Conservation (phyloP, 2,888 invertebrate species). For the Beris morrisii region DNA sequence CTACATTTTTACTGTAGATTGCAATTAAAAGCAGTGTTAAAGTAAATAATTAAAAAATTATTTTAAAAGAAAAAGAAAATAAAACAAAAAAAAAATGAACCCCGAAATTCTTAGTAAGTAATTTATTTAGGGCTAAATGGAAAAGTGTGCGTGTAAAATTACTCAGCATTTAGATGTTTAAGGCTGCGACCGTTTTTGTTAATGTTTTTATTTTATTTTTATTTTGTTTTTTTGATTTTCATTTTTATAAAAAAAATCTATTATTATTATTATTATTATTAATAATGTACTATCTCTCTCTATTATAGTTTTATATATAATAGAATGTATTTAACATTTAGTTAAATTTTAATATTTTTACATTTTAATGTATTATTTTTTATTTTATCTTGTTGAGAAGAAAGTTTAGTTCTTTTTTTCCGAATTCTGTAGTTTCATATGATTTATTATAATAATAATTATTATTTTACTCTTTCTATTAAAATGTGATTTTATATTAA, state of each 20-base stretch:
- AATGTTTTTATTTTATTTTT: conserved; percentile 24
- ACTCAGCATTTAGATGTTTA: conserved; percentile 28
- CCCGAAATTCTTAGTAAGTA: conserved; percentile 30
- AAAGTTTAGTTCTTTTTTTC: conserved; percentile 12
- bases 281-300: no score
- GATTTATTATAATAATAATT: conserved; percentile 14
- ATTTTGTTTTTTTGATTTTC: conserved; percentile 13
- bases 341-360: no score
- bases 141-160: conserved; percentile 29
- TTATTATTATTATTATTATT: no score
- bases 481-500: conserved; percentile 32
- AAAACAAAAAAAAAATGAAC: conserved; percentile 16
- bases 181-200: conserved; percentile 29
- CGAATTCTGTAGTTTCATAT: not conserved
- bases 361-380: not conserved
- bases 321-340: no score
- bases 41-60: conserved; percentile 21
- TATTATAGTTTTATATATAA: no score
- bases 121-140: conserved; percentile 30
- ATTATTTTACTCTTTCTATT: conserved; percentile 17
- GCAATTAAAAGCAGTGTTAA: conserved; percentile 6
- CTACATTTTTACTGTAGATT: conserved; percentile 31
- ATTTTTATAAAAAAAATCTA: conserved; percentile 9
- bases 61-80: conserved; percentile 8
- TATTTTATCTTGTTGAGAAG: conserved; percentile 7